Evolutionary conservation across 92 coral and sea anemone species (phyloP).

Genomic region (Muricea muricata): DNA sequence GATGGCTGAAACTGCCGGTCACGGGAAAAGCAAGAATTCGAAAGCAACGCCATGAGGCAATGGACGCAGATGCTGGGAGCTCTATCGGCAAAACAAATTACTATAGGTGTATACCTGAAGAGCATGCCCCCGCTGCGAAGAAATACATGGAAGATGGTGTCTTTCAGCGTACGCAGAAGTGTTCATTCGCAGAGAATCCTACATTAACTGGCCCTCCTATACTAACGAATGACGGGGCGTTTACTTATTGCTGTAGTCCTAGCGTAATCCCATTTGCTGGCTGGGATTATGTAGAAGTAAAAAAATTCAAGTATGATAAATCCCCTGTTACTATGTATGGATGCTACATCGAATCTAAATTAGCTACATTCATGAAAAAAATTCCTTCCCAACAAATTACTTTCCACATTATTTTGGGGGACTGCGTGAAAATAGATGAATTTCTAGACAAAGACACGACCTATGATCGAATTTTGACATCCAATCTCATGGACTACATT

Average conservation of each 20-base stretch:
- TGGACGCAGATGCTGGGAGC: slow-evolving; percentile 13
- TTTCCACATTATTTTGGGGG: slow-evolving; percentile 58
- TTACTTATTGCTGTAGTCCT: slow-evolving; percentile 25
- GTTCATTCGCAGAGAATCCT: slow-evolving; percentile 58
- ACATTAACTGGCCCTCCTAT: slow-evolving; percentile 63
- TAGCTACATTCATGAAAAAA: slow-evolving; percentile 44
- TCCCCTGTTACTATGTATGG: slow-evolving; percentile 67
- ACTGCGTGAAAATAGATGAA: slow-evolving; percentile 59
- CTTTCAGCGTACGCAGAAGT: slow-evolving; percentile 21
- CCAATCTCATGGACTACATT: slow-evolving; percentile 71
- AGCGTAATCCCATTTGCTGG: slow-evolving; percentile 61
- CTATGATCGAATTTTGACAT: slow-evolving; percentile 74
- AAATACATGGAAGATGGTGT: slow-evolving; percentile 74
- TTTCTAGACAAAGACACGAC: slow-evolving; percentile 49
- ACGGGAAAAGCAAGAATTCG: slow-evolving; percentile 41
- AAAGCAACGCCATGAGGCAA: slow-evolving; percentile 40
- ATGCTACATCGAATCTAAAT: slow-evolving; percentile 57
- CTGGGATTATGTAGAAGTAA: slow-evolving; percentile 78
- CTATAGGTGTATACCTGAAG: slow-evolving; percentile 56
- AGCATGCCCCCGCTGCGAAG: slow-evolving; percentile 67
- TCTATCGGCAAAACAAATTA: slow-evolving; percentile 45
- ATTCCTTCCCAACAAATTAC: slow-evolving; percentile 50
- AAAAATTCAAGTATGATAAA: slow-evolving; percentile 29
- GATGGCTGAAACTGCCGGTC: slow-evolving; percentile 61
- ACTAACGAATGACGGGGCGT: not conserved